A percentile compares a stretch with the other conserved stretches of the same genome.
Evolutionary conservation across 2,797 vertebrate species (phyloP).

Genomic region (Pseudopleuronectes americanus): DNA sequence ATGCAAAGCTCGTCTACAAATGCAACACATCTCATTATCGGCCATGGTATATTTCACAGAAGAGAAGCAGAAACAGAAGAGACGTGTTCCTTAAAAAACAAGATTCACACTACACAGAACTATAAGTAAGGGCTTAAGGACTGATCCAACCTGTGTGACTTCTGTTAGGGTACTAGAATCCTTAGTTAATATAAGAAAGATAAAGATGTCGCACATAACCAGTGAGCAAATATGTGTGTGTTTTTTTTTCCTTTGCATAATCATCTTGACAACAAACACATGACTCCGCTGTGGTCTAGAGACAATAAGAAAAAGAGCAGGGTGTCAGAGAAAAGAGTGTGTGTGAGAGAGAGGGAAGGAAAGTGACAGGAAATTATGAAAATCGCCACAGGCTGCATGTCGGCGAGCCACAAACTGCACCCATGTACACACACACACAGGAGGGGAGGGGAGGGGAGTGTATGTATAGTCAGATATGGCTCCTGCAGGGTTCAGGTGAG

Average conservation of each 20-base stretch:
- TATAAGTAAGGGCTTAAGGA: not conserved
- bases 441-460: conserved; percentile 24
- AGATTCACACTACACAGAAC: conserved; percentile 16
- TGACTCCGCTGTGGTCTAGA: conserved; percentile 12
- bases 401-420: conserved; percentile 63
- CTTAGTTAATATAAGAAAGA: conserved; percentile 14
- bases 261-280: conserved; percentile 36
- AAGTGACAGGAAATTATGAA: conserved; percentile 79
- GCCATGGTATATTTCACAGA: conserved; percentile 18
- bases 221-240: conserved; percentile 8
- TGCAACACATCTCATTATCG: conserved; percentile 17
- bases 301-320: conserved; percentile 38
- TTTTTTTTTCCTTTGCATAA: conserved; percentile 14
- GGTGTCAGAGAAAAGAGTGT: conserved; percentile 23
- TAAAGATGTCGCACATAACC: conserved; percentile 1
- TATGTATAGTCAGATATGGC: conserved; percentile 74
- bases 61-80: conserved; percentile 38
- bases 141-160: conserved; percentile 45
- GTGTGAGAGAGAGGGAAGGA: conserved; percentile 55
- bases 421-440: conserved; percentile 52
- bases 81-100: conserved; percentile 2
- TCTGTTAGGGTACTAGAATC: conserved; percentile 46
- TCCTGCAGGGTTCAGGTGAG: conserved; percentile 64
- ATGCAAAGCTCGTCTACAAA: conserved; percentile 45
- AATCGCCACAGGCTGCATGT: conserved; percentile 76